These are phyloP conservation scores for Polymixis flavicincta DNA, from an alignment of 2,888 invertebrate species.

Conservation along the genomic window DNA sequence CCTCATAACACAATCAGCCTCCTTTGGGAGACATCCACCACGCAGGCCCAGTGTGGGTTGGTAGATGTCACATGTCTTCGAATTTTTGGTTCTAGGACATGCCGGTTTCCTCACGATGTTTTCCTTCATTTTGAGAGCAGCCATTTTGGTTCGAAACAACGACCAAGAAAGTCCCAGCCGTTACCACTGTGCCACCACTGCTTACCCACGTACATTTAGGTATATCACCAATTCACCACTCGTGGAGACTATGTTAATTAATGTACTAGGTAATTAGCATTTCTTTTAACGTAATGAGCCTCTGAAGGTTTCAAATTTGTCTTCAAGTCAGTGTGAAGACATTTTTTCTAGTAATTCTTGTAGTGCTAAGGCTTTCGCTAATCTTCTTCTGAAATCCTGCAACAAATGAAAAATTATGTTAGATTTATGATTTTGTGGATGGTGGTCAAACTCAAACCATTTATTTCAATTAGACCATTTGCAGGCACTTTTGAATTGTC, in stretches of 20 bases:
- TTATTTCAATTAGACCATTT: too few relatives aligned
- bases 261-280: constrained; percentile 11
- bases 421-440: too few relatives aligned
- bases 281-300: constrained; percentile 28
- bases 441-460: too few relatives aligned
- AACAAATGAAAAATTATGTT: constrained; percentile 52
- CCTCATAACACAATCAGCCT: neutral
- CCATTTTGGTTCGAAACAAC: neutral
- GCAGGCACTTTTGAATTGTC: too few relatives aligned
- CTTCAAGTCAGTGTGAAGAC: constrained; percentile 50
- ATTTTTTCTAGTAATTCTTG: constrained; percentile 85
- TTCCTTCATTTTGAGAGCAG: neutral
- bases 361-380: constrained; percentile 92
- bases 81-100: neutral
- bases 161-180: neutral
- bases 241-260: neutral
- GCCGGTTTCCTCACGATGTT: neutral
- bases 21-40: neutral
- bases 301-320: constrained; percentile 8
- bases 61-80: neutral
- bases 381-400: constrained; percentile 90
- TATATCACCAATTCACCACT: too few relatives aligned
- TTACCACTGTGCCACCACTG: neutral
- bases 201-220: neutral
- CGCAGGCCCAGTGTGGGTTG: neutral